Evolutionary conservation across 2,888 invertebrate species (phyloP).

Genomic region (Diaphora mendica): DNA sequence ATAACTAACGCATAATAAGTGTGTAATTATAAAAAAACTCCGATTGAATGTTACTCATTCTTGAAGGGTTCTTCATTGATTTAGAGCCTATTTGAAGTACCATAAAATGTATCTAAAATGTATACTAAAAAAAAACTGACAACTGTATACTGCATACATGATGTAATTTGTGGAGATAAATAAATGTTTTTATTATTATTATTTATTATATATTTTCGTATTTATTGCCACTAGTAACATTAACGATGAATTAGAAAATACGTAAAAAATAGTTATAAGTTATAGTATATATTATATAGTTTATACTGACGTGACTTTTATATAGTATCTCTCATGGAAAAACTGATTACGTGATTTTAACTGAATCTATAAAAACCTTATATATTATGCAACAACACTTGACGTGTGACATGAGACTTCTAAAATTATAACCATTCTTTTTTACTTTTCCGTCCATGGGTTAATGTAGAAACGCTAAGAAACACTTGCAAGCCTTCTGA

Average conservation of each 20-base stretch:
- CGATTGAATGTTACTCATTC: not conserved
- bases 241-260: not conserved
- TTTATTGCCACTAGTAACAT: not conserved
- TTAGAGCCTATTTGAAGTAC: not conserved
- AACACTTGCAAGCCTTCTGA: no score
- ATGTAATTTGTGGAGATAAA: no score
- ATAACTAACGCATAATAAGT: not conserved
- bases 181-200: no score
- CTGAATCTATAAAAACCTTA: not conserved
- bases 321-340: not conserved
- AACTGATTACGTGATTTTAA: not conserved
- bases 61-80: not conserved
- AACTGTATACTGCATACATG: no score
- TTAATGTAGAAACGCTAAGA: not conserved
- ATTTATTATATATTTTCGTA: not conserved
- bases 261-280: no score
- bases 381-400: not conserved
- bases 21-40: not conserved
- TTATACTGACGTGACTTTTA: not conserved
- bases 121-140: no score
- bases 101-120: no score
- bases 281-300: no score
- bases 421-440: not conserved
- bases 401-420: not conserved
- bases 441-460: not conserved